Evolutionary conservation across 1,140 invertebrate genomes (phyloP).

Genomic region (Cylas formicarius): DNA sequence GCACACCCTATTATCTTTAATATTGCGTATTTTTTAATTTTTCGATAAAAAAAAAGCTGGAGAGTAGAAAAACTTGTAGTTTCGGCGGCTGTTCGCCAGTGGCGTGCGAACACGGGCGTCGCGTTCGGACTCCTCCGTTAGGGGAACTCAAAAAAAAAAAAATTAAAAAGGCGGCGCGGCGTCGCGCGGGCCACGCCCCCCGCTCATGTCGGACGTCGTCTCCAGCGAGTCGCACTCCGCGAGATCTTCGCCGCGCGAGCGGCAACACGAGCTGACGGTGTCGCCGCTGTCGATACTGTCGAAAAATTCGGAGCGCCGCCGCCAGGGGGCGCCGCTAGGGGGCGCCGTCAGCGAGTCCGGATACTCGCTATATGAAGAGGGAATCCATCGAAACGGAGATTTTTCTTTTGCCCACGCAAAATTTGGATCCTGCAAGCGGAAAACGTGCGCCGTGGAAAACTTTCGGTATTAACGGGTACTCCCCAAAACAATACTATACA

Average conservation of each 20-base stretch:
- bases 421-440: constrained; percentile 21
- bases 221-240: constrained; percentile 53
- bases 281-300: constrained; percentile 51
- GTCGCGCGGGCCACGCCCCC: too few relatives aligned
- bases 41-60: too few relatives aligned
- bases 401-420: constrained; percentile 34
- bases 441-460: constrained; percentile 1
- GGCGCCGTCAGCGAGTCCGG: constrained; percentile 39
- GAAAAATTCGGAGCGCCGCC: constrained; percentile 40
- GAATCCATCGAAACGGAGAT: constrained; percentile 45
- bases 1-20: too few relatives aligned
- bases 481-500: too few relatives aligned
- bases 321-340: constrained; percentile 41
- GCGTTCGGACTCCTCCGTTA: too few relatives aligned
- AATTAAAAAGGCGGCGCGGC: too few relatives aligned
- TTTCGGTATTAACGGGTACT: constrained; percentile 6
- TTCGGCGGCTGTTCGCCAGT: too few relatives aligned
- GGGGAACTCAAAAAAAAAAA: too few relatives aligned
- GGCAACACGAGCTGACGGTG: constrained; percentile 40
- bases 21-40: too few relatives aligned
- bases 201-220: too few relatives aligned
- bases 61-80: too few relatives aligned
- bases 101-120: too few relatives aligned
- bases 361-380: constrained; percentile 41
- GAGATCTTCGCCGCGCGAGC: constrained; percentile 44